Evolutionary conservation across 2,888 invertebrate genomes (phyloP), one percentile per base, ranked within the genome.

Genomic region (Serrognathus titanus): DNA sequence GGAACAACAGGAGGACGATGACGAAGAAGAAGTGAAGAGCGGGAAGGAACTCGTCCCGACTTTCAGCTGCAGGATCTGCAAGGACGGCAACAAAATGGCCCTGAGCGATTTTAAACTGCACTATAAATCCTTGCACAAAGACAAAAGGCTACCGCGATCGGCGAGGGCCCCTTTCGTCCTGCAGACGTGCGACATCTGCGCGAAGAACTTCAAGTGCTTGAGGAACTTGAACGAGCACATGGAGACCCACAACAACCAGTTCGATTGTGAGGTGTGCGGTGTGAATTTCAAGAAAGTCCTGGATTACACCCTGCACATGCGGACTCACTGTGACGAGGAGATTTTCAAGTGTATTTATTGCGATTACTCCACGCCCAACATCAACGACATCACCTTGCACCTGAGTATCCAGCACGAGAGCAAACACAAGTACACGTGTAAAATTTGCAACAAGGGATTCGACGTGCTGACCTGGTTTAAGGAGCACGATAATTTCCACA

Each of bases 401-500:
- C 63, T 75, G n/a, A 71, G 69, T 24, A 40, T 50, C n/a, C 52
- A 57, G 20, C 68, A 68, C 48, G 63, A 66, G 38, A 63, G 61
- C 1, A 62, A 70, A 20, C 64, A 79, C 58, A 81, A 81, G 60
- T 83, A 82, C 67, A 80, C 79, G 65, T 83, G 83, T 66, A 78
- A 79, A 51, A 75, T 79, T 7, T 83, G 83, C 68, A 80, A 80
- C 63, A 82, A 82, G 68, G 81, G 81, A 11, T 83, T 83, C 60
- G 80, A 80, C 72, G 79, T 82, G 61, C 74, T 78, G 52, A 79
- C 80, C 35, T 82, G 82, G 75, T 82, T 81, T 58, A 77, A 80
- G 65, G 83, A 83, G 52, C 84, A 84, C 73, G 81, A 81, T 64
- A 83, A 83, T 68, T 82, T 80, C 36, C 83, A 83, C 72, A 81